Base-by-base conservation (phyloP, 2,888 invertebrate genomes). In the Sarcophaga subvicina region DNA sequence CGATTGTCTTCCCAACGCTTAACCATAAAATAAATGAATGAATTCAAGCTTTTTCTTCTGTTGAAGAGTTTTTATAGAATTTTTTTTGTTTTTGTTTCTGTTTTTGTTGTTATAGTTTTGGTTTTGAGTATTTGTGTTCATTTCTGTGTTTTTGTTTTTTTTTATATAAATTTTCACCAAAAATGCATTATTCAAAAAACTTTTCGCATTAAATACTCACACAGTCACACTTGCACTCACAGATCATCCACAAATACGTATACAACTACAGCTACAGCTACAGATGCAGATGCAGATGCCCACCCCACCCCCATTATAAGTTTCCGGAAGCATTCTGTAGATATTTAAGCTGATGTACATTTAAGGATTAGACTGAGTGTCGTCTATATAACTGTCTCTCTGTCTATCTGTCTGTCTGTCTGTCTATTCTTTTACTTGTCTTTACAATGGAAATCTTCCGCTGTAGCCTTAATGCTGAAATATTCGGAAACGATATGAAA, bases 151-250 rank as follows among this genome's bases (percentile, higher is more conserved):
- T 64, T 54, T 25, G 17, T 71, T n/a, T 62, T 67, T 80, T 76
- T 71, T 17, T 54, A 6, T 22, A 60, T 22, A 60, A 72, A 86
- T 62, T 83, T 75, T 83, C 67, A 78, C 64, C 37, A 37, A 80
- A 67, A 85, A 80, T 85, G 80, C 85, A 85, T 83, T 86, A 83
- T 86, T 80, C 72, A 80, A 87, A 80, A 87, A 88, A 88, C 88
- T 88, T 88, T 88, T 88, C 85, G 80, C 88, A 88, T 88, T 85
- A 88, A 85, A 83, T 88, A 83, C 83, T 80, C 83, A 80, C 62
- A 80, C 3, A 69, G 27, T 54, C 67, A 60, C 54, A 59, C 10
- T 20, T 66, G 20, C 54, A 25, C 37, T 45, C 17, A 59, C 60
- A 66, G 11, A 14, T 59, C n/a, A 4, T 10, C n/a, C 17, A 59